Evolutionary conservation across 2,888 invertebrate species (phyloP), one percentile per base, ranked within the genome.

Genomic region (Amitus sp.): DNA sequence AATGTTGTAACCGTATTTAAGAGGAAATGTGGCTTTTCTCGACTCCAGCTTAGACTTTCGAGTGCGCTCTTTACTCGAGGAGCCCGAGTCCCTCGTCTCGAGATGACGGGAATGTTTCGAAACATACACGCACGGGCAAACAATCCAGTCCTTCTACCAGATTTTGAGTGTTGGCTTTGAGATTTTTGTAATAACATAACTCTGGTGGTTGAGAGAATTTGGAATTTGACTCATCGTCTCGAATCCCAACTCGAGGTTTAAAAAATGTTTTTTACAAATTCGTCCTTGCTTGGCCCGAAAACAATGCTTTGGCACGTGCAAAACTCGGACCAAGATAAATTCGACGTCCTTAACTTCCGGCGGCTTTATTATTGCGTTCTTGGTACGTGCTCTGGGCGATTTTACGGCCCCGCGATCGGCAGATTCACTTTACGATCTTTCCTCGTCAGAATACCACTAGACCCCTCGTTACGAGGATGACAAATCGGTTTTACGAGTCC

Each of bases 61-160:
- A n/a, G n/a, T n/a, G n/a, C n/a, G n/a, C n/a, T n/a, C n/a, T n/a
- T n/a, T n/a, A 9, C 37, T 37, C 15, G 15, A 37, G 37, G 15
- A 37, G 1, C 37, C 15, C 15, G 37, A 37, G 37, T 37, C 15
- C 20, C 1, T 23, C 23, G 9, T 65, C 58, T 61, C 58, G 39
- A 58, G 57, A 57, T 58, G 57, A 65, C 51, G 65, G 58, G 53
- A 57, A 55, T 58, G 61, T 61, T 65, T 65, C 61, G 65, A 65
- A 65, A 65, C 53, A 50, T 34, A 59, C 61, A 65, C 58, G 61
- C 61, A 65, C 61, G 61, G 65, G 47, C 57, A 30, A 65, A 57
- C 52, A 43, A 28, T 51, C 20, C 30, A 49, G 23, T 18, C 57
- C 56, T 48, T 54, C 45, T 60, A 48, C 51, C 54, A 48, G 50